Evolutionary conservation across 2,888 invertebrate genomes (phyloP).

Genomic region (Rhorus exstirpatorius): DNA sequence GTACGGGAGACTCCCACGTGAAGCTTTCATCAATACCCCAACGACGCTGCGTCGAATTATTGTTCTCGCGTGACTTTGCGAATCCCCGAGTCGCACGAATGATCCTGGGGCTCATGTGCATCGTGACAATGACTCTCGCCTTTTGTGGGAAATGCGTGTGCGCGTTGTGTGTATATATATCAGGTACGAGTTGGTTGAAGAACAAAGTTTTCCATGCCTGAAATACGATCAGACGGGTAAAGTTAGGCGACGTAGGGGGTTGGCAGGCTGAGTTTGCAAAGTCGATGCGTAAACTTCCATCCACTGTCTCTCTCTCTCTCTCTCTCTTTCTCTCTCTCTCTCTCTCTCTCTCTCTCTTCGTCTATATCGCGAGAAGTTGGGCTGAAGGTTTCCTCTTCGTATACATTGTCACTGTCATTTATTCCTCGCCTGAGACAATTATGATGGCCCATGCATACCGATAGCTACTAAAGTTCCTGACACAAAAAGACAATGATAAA

Average conservation of each 20-base stretch:
- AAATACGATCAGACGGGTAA: slow-evolving; percentile 33
- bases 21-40: slow-evolving; percentile 9
- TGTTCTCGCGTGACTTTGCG: neutral
- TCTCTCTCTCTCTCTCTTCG: too few relatives aligned
- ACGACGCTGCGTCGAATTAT: slow-evolving; percentile 2
- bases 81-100: slow-evolving; percentile 2
- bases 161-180: neutral
- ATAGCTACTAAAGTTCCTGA: too few relatives aligned
- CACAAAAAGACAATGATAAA: too few relatives aligned
- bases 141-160: neutral
- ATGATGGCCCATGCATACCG: neutral
- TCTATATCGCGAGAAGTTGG: too few relatives aligned
- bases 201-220: slow-evolving; percentile 38
- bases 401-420: neutral
- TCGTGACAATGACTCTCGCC: neutral
- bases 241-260: too few relatives aligned
- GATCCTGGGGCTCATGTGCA: neutral
- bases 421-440: neutral
- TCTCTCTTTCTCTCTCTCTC: too few relatives aligned
- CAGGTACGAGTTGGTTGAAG: neutral
- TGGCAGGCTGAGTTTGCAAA: neutral
- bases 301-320: too few relatives aligned
- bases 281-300: slow-evolving; percentile 10
- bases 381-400: too few relatives aligned
- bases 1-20: neutral